These are phyloP conservation scores for Labia minor DNA, from an alignment of 2,888 invertebrate genomes.

Conservation along the genomic window DNA sequence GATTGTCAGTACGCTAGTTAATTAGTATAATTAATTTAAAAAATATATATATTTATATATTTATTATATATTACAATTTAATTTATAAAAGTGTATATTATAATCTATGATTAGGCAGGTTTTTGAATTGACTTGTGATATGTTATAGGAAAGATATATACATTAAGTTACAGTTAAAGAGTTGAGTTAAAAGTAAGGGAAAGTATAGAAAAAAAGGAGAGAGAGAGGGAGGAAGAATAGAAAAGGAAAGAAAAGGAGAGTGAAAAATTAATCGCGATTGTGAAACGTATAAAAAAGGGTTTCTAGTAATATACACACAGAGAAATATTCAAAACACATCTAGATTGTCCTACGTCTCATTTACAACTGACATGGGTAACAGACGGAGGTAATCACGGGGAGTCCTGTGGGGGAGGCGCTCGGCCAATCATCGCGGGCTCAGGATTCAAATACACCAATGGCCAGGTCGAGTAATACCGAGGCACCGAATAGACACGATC, in stretches of 20 bases:
- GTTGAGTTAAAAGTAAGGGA: not conserved
- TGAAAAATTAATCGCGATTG: constrained; percentile 7
- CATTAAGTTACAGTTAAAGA: constrained; percentile 3
- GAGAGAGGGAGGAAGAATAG: not conserved
- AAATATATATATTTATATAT: no score
- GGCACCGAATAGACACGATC: not conserved
- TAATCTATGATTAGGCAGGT: not conserved
- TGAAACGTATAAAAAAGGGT: not conserved
- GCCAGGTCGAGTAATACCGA: not conserved
- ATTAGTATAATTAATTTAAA: not conserved
- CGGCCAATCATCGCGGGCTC: constrained; percentile 7
- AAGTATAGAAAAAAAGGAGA: not conserved
- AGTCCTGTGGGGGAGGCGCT: constrained; percentile 4
- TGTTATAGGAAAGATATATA: constrained; percentile 7
- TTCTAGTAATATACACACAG: constrained; percentile 6
- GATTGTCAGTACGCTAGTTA: not conserved
- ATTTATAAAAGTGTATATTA: not conserved
- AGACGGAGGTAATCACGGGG: constrained; percentile 13
- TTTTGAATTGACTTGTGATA: constrained; percentile 3
- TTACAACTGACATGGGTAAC: constrained; percentile 1
- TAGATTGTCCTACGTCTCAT: constrained; percentile 13
- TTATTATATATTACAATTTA: not conserved
- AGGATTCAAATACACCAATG: not conserved
- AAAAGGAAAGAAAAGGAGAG: not conserved
- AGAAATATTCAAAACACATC: constrained; percentile 13